Percentiles rank a stretch among this genome's conserved stretches.
Evolutionary conservation across 2,888 invertebrate genomes (phyloP).

Genomic region (Chirona hameri): DNA sequence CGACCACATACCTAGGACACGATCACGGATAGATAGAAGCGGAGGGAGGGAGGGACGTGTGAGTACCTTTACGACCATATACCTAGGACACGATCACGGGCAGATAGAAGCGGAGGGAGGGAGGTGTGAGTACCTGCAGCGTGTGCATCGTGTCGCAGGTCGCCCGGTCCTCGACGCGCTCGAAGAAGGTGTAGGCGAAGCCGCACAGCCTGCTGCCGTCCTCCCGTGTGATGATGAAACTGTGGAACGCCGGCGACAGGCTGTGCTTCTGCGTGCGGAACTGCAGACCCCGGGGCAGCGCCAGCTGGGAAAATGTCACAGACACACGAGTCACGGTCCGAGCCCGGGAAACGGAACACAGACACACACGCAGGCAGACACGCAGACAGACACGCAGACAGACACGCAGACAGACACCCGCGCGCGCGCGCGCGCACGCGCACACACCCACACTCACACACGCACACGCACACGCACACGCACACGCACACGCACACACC

Average conservation of each 20-base stretch:
- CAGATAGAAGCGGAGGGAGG: too few relatives aligned
- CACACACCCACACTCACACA: too few relatives aligned
- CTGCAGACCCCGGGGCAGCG: slow-evolving; percentile 87
- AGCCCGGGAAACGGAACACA: slow-evolving; percentile 31
- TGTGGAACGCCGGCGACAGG: slow-evolving; percentile 80
- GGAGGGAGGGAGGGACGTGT: too few relatives aligned
- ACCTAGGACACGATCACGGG: too few relatives aligned
- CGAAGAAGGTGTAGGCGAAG: slow-evolving; percentile 91
- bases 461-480: too few relatives aligned
- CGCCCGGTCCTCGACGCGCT: slow-evolving; percentile 86
- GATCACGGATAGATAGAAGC: too few relatives aligned
- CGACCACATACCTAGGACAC: too few relatives aligned
- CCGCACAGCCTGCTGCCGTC: slow-evolving; percentile 94
- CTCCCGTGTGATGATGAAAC: slow-evolving; percentile 94
- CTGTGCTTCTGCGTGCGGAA: slow-evolving; percentile 92
- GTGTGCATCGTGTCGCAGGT: slow-evolving; percentile 96
- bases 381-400: too few relatives aligned
- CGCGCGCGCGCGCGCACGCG: too few relatives aligned
- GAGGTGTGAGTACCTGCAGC: slow-evolving; percentile 61
- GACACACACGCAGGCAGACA: not conserved
- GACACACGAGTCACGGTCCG: slow-evolving; percentile 13
- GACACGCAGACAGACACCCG: too few relatives aligned
- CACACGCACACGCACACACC: too few relatives aligned
- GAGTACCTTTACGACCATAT: too few relatives aligned
- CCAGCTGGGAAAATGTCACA: slow-evolving; percentile 61